phyloP scores from a whole-genome alignment of 2,888 invertebrate genomes.

The Eupithecia subumbrata region DNA sequence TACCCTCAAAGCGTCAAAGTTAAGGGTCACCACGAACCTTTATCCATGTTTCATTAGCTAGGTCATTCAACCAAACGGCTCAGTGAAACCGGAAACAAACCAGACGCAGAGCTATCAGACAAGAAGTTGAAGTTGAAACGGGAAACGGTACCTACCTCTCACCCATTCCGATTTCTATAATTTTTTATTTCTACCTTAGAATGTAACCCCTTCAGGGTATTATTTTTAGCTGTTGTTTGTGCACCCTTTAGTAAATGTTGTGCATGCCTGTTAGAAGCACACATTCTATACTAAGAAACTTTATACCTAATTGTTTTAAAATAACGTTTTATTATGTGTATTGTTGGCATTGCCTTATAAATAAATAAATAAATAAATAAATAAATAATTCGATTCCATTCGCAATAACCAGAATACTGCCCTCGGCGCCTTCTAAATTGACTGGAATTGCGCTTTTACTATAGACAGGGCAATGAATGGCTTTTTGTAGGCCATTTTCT shows the following conservation, averaged over 20 bases:
- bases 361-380: too few species aligned
- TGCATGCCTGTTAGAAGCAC: too few species aligned
- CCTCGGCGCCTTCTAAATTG: constrained; percentile 30
- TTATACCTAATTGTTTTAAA: too few species aligned
- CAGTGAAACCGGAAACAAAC: not conserved
- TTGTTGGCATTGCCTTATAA: too few species aligned
- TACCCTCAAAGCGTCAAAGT: not conserved
- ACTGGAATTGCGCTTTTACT: constrained; percentile 14
- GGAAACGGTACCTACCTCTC: constrained; percentile 7
- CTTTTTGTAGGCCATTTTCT: constrained; percentile 10
- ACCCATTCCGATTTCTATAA: constrained; percentile 39
- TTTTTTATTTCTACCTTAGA: too few species aligned
- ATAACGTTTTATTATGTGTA: too few species aligned
- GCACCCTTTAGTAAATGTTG: too few species aligned
- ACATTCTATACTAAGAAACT: too few species aligned
- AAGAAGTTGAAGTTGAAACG: not conserved
- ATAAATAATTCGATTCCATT: constrained; percentile 49
- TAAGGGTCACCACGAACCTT: not conserved
- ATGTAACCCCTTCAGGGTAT: too few species aligned
- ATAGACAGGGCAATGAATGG: constrained; percentile 20
- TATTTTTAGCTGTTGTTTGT: too few species aligned
- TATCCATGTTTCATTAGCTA: not conserved
- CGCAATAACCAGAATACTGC: constrained; percentile 47
- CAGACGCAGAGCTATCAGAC: too few species aligned
- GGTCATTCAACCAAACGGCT: constrained; percentile 3